phyloP scores from a whole-genome alignment of 2,113 vertebrate genomes.

The Nansenia antarctica region DNA sequence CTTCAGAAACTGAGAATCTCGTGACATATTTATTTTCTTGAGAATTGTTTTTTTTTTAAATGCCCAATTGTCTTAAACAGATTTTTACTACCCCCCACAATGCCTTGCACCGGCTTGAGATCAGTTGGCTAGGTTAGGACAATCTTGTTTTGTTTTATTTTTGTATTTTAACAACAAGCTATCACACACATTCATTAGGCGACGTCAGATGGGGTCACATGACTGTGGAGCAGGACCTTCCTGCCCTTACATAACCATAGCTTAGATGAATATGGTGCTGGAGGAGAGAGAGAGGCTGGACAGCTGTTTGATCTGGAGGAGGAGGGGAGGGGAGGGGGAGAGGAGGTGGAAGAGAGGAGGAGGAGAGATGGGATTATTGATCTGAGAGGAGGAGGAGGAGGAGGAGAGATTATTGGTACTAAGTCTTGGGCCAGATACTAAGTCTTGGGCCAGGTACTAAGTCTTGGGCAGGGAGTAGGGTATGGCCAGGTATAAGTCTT shows the following conservation, averaged over 20 bases:
- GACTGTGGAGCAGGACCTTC: conserved; percentile 44
- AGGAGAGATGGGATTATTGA: conserved; percentile 37
- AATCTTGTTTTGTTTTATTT: conserved; percentile 10
- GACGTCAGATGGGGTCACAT: conserved; percentile 24
- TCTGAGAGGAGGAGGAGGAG: too few relatives aligned
- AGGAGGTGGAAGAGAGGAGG: conserved; percentile 36
- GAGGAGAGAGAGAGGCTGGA: not conserved
- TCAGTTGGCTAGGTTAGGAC: not conserved
- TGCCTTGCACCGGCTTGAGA: conserved; percentile 46
- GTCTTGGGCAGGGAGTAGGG: too few relatives aligned
- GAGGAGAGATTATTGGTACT: too few relatives aligned
- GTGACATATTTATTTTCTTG: conserved; percentile 81
- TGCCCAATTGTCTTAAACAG: conserved; percentile 50
- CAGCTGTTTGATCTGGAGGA: not conserved
- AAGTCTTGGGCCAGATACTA: too few relatives aligned
- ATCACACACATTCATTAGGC: not conserved
- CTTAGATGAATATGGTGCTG: conserved; percentile 32
- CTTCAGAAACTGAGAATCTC: conserved; percentile 76
- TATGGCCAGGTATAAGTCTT: too few relatives aligned
- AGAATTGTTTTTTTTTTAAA: conserved; percentile 67
- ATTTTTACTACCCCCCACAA: conserved; percentile 38
- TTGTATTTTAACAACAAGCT: not conserved
- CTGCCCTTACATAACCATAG: conserved; percentile 31
- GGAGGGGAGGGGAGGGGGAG: not conserved
- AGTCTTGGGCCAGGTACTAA: too few relatives aligned